A percentile compares a stretch with the other conserved stretches of the same genome.
These are phyloP conservation scores for Hyaena hyaena DNA, from an alignment of 2,113 vertebrate genomes.

Conservation along the genomic window DNA sequence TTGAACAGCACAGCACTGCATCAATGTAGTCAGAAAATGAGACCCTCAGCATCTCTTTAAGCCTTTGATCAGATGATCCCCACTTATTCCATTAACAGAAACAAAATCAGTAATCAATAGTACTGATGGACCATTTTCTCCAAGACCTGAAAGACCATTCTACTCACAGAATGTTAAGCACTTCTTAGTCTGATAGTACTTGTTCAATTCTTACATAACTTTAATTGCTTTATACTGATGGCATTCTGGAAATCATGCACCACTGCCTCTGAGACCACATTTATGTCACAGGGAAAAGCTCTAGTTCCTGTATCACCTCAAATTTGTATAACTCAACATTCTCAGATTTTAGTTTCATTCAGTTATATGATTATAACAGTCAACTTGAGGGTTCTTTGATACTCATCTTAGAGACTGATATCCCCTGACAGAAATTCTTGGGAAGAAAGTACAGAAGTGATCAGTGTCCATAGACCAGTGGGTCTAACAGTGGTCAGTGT, in stretches of 20 bases:
- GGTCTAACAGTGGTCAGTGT: no score
- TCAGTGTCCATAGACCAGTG: neutral
- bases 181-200: neutral
- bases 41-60: neutral
- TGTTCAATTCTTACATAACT: neutral
- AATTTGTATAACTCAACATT: neutral
- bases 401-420: neutral
- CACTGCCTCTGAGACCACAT: neutral
- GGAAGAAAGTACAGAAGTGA: neutral
- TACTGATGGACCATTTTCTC: neutral
- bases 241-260: neutral
- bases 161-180: neutral
- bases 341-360: constrained; percentile 21
- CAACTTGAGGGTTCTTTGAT: neutral
- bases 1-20: neutral
- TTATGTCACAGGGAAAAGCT: neutral
- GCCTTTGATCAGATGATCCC: neutral
- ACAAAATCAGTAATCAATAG: neutral
- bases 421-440: neutral
- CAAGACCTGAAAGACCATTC: neutral
- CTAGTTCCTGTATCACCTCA: neutral
- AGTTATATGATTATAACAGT: neutral
- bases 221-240: neutral
- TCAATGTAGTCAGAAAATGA: neutral
- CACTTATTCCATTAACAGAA: neutral